Evolutionary conservation across 2,888 invertebrate species (phyloP), one percentile per base, ranked within the genome.

Genomic region (Tetropium fuscum): DNA sequence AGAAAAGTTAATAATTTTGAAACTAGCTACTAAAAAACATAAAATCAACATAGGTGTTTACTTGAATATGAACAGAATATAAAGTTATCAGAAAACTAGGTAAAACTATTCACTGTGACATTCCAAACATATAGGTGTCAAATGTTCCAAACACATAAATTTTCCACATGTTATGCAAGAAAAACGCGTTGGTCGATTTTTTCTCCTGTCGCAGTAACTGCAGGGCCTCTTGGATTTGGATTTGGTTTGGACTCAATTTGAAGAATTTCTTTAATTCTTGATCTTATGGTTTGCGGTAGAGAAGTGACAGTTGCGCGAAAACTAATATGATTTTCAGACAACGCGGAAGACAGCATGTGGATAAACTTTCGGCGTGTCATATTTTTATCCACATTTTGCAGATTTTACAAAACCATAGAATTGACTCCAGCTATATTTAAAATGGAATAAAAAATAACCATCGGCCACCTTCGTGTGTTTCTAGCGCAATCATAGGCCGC

Each of bases 361-460:
- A 76, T 51, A 57, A 61, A 61, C 22, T 53, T 19, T 56, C 58
- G 45, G 10, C 48, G 57, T 13, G 19, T 25, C 43, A 53, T 48
- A 41, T 53, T 57, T 57, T 45, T 38, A 16, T 53, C 60, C 19
- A 22, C 27, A 45, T 63, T 59, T 20, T 58, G 47, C 15, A 58
- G 19, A 44, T 53, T 47, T 41, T 34, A 58, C 13, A 63, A 13
- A 18, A 60, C 53, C 41, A 51, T 48, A 25, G 61, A 47, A 41
- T 70, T 72, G 20, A 66, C 45, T 27, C 45, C 58, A 18, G 61
- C 64, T 49, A 64, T 41, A 54, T 63, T 63, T 15, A 64, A 20
- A 25, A 59, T 16, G 22, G 55, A 32, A 53, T 61, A 60, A 59
- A 64, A 64, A 43, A 62, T 56, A 32, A 64, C 58, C 60, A 64